These are phyloP conservation scores for Smutsia gigantea DNA, from an alignment of 2,797 vertebrate species.

Conservation along the genomic window DNA sequence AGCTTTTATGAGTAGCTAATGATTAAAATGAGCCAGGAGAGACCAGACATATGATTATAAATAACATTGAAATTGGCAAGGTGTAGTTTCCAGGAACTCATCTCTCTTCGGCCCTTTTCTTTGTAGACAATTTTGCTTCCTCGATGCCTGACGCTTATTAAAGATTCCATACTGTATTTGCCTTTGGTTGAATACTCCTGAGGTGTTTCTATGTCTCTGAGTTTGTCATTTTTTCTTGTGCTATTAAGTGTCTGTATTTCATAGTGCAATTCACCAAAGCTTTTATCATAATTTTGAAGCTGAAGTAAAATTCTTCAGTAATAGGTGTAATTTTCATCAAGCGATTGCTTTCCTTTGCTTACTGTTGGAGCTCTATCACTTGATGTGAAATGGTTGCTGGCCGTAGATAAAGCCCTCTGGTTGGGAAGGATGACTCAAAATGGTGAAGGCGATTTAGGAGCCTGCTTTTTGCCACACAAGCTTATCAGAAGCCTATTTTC, in stretches of 20 bases:
- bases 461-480: neutral
- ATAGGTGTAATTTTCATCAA: slow-evolving; percentile 71
- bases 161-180: neutral
- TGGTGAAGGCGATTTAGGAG: neutral
- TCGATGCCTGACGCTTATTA: slow-evolving; percentile 22
- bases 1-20: neutral
- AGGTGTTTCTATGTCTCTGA: slow-evolving; percentile 16
- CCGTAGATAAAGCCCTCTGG: neutral
- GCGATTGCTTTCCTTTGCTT: slow-evolving; percentile 38
- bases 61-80: neutral
- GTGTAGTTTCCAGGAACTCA: neutral
- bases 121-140: neutral
- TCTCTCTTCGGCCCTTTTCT: neutral
- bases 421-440: slow-evolving; percentile 53
- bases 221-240: slow-evolving; percentile 35
- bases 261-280: slow-evolving; percentile 40
- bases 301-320: slow-evolving; percentile 63
- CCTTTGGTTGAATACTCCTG: neutral
- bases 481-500: neutral
- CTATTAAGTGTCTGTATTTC: slow-evolving; percentile 44
- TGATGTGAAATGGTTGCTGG: slow-evolving; percentile 14
- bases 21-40: neutral
- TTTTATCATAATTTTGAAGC: slow-evolving; percentile 57
- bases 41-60: neutral
- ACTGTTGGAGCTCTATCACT: neutral